A percentile compares a stretch with the other conserved stretches of the same genome.
phyloP scores from a whole-genome alignment of 2,113 vertebrate species.

The Herpetotheres cachinnans region DNA sequence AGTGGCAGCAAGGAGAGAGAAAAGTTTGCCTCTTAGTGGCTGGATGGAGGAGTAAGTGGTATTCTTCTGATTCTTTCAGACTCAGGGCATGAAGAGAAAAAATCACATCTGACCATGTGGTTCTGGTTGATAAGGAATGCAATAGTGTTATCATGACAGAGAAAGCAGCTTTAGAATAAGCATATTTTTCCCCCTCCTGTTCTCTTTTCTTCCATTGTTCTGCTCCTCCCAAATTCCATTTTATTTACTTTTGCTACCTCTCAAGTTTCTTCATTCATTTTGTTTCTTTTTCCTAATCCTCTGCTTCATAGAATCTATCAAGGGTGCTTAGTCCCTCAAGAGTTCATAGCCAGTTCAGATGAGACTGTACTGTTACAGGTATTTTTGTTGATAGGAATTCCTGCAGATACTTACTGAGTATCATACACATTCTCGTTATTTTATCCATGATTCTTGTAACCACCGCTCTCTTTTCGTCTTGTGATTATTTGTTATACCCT shows the following conservation, averaged over 20 bases:
- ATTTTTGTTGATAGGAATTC: neutral
- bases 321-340: neutral
- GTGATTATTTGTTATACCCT: neutral
- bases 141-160: neutral
- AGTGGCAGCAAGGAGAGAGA: neutral
- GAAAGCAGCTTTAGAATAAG: neutral
- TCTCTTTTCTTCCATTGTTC: neutral
- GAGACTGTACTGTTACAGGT: neutral
- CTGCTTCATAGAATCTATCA: neutral
- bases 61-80: neutral
- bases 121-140: neutral
- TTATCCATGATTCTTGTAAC: neutral
- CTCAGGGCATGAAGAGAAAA: neutral
- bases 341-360: neutral
- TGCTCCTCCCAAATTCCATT: neutral
- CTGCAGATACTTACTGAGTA: neutral
- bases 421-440: neutral
- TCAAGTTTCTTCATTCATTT: neutral
- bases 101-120: neutral
- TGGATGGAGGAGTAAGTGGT: neutral
- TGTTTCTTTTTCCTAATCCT: neutral
- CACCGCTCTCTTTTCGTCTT: neutral
- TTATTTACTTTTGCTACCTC: neutral
- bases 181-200: rapidly evolving
- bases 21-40: neutral